Evolutionary conservation across 2,888 invertebrate species (phyloP).

Genomic region (Asteroscopus sphinx): DNA sequence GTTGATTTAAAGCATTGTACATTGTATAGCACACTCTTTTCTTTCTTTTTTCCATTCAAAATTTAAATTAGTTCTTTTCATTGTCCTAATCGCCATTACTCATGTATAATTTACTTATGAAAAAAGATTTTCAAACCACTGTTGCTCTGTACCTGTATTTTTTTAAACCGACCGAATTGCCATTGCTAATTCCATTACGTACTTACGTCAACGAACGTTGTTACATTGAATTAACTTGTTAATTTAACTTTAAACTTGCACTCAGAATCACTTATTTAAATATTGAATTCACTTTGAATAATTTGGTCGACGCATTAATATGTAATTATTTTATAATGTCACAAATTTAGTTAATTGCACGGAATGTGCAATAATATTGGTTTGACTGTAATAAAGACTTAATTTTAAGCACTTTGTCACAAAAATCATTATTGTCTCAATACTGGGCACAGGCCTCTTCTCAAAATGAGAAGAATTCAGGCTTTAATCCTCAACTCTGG

Average conservation of each 20-base stretch:
- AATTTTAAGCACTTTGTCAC: too few relatives aligned
- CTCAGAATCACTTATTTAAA: slow-evolving; percentile 45
- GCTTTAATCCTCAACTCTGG: too few relatives aligned
- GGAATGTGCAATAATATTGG: slow-evolving; percentile 13
- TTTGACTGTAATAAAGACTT: background rate
- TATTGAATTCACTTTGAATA: slow-evolving; percentile 42
- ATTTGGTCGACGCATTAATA: slow-evolving; percentile 40
- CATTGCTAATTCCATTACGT: slow-evolving; percentile 19
- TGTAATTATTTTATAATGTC: slow-evolving; percentile 23
- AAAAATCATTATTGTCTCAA: too few relatives aligned
- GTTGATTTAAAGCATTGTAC: too few relatives aligned
- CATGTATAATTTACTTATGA: too few relatives aligned
- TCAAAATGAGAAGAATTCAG: too few relatives aligned
- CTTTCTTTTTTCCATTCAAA: too few relatives aligned
- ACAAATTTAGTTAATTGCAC: background rate
- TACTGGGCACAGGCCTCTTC: too few relatives aligned
- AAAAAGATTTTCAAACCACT: background rate
- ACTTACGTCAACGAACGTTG: slow-evolving; percentile 35
- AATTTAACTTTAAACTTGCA: slow-evolving; percentile 47
- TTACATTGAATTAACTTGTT: slow-evolving; percentile 43
- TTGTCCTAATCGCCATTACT: background rate
- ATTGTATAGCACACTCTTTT: too few relatives aligned
- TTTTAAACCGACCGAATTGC: slow-evolving; percentile 31
- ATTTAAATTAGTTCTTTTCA: too few relatives aligned
- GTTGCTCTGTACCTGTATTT: slow-evolving; percentile 36